Percentiles rank a stretch among this genome's conserved stretches.
Conservation (phyloP, 2,113 vertebrate genomes). For the Labrus mixtus region DNA sequence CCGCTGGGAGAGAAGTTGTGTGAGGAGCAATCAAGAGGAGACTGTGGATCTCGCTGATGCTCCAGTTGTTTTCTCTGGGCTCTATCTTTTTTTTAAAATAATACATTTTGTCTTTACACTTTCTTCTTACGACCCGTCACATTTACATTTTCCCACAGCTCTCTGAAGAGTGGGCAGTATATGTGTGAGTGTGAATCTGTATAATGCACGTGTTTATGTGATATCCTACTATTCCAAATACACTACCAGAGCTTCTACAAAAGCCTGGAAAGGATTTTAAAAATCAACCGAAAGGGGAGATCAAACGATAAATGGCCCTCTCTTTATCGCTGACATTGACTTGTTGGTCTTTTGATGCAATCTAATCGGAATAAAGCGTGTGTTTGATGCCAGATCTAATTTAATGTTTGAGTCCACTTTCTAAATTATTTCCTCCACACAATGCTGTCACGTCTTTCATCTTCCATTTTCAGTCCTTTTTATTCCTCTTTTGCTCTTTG, state of each 20-base stretch:
- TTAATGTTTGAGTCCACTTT: conserved; percentile 22
- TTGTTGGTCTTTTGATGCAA: conserved; percentile 21
- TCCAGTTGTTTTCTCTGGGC: conserved; percentile 21
- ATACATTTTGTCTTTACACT: conserved; percentile 45
- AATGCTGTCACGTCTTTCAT: not conserved
- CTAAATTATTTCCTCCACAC: not conserved
- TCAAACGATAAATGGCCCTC: conserved; percentile 32
- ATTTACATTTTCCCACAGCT: conserved; percentile 58
- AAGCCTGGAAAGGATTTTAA: conserved; percentile 28
- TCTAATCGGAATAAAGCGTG: conserved; percentile 28
- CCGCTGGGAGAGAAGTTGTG: conserved; percentile 22
- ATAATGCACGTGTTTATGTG: conserved; percentile 41
- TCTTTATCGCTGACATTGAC: conserved; percentile 39
- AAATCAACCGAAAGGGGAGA: conserved; percentile 41
- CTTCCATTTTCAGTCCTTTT: not conserved
- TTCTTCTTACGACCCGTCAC: conserved; percentile 46
- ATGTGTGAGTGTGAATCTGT: conserved; percentile 12
- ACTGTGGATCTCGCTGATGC: conserved; percentile 40
- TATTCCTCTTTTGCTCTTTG: not conserved
- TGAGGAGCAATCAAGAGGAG: conserved; percentile 50
- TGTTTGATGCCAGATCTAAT: conserved; percentile 51
- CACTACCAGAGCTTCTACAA: conserved; percentile 3
- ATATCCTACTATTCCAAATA: conserved; percentile 29
- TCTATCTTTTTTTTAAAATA: not conserved
- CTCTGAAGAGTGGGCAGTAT: conserved; percentile 58